These are phyloP conservation scores for Chrysemys picta DNA, from an alignment of 2,113 vertebrate genomes.

Conservation along the genomic window DNA sequence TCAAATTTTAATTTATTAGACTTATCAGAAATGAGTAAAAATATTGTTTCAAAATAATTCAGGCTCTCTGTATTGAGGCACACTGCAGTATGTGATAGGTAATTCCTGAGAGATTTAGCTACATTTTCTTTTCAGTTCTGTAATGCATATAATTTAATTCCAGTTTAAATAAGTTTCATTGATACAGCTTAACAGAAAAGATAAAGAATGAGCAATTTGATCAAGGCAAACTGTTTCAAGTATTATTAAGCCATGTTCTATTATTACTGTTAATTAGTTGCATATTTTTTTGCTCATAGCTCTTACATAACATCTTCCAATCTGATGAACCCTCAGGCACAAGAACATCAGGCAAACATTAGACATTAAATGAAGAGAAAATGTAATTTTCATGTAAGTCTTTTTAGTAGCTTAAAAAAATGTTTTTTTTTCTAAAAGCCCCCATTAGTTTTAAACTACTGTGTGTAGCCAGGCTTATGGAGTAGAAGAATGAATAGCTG, in stretches of 20 bases:
- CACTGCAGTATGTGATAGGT: neutral
- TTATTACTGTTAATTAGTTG: conserved; percentile 45
- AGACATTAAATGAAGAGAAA: conserved; percentile 1
- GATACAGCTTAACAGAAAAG: neutral
- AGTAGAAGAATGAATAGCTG: neutral
- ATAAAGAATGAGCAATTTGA: neutral
- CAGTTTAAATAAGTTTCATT: neutral
- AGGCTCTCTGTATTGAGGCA: neutral
- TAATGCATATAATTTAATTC: neutral
- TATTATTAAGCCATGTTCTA: conserved; percentile 30
- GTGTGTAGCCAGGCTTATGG: neutral
- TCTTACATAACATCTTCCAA: conserved; percentile 21
- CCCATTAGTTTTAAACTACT: neutral
- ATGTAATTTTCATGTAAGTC: neutral
- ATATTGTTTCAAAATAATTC: neutral
- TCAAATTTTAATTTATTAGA: neutral
- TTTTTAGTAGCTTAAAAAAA: neutral
- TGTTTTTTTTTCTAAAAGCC: neutral
- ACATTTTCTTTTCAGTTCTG: neutral
- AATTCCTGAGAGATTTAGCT: neutral
- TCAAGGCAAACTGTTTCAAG: neutral
- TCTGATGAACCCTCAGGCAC: neutral
- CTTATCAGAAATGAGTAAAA: neutral
- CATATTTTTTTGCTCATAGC: conserved; percentile 32
- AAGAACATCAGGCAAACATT: conserved; percentile 13